Base-by-base conservation (phyloP, 1,140 invertebrate species). In the Eciton burchellii region DNA sequence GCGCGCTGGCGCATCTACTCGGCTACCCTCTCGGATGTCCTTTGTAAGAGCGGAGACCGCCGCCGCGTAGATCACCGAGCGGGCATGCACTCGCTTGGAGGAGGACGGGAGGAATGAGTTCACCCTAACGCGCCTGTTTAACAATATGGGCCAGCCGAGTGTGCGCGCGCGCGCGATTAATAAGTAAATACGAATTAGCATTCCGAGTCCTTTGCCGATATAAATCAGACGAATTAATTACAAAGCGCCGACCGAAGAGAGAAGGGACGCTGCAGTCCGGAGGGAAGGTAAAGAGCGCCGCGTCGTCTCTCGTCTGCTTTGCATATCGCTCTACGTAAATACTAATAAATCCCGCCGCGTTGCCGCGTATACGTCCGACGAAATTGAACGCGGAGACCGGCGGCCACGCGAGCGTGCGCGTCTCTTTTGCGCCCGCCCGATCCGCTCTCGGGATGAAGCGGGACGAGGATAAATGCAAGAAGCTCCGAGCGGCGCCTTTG, bases 181-280 rank as follows among this genome's bases (percentile, higher is more conserved):
- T 90, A 91, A 92, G 91, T 91, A 90, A 92, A 92, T 91, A 92
- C 72, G 84, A 89, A 92, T 92, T 92, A 92, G 90, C 90, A 92
- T 92, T 88, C 89, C 77, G 84, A 82, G 84, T 87, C 87, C 88
- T 92, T 91, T 88, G 88, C 77, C 82, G 83, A 87, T 89, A 90
- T 90, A 90, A 90, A 91, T 92, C 91, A 91, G 91, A 92, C 86
- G 90, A 91, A 92, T 91, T 91, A 90, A 91, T 91, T 91, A 88
- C 88, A 71, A 62, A 41, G 63, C 59, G 62, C 35, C 29, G 68
- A 57, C 19, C 0, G 6, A 35, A 56, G 29, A 43, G 65, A 35
- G 52, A 47, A 56, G 41, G 60, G 77, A n/a, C 29, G 14, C 35
- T 56, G 43, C 76, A 63, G 56, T 73, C 65, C 49, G 56, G 54